Percentiles rank a stretch among this genome's conserved stretches.
These are phyloP conservation scores for Gadopsis marmoratus DNA, from an alignment of 2,797 vertebrate species.

Conservation along the genomic window DNA sequence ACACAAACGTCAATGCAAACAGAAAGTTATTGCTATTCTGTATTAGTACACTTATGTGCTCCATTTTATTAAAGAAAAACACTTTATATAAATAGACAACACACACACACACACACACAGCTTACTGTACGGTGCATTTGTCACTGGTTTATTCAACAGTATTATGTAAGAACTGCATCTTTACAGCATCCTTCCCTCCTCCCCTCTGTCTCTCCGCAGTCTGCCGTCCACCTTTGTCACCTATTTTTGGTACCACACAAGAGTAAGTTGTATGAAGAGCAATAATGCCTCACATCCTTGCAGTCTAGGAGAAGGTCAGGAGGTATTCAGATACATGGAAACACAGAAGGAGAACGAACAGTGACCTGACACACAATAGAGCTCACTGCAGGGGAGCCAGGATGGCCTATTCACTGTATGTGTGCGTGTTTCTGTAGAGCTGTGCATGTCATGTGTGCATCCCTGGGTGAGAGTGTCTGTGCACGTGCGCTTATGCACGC, in stretches of 20 bases:
- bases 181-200: constrained; percentile 44
- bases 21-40: constrained; percentile 19
- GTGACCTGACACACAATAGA: constrained; percentile 67
- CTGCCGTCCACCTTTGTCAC: constrained; percentile 47
- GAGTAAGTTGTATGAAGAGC: constrained; percentile 87
- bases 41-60: neutral
- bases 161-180: neutral
- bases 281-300: constrained; percentile 82
- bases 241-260: constrained; percentile 86
- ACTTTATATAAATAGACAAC: neutral
- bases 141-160: neutral
- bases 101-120: neutral
- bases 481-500: constrained; percentile 38
- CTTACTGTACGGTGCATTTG: neutral
- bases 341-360: constrained; percentile 85
- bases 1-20: constrained; percentile 11
- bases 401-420: constrained; percentile 38
- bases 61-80: neutral
- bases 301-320: constrained; percentile 79
- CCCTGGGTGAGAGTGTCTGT: constrained; percentile 25
- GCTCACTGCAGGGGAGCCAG: constrained; percentile 43
- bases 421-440: constrained; percentile 20
- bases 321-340: constrained; percentile 82
- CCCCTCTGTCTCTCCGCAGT: constrained; percentile 24
- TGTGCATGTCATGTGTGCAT: constrained; percentile 32